A percentile compares a stretch with the other conserved stretches of the same genome.
phyloP scores from a whole-genome alignment of 2,888 invertebrate species.

The Tortrix viridana region DNA sequence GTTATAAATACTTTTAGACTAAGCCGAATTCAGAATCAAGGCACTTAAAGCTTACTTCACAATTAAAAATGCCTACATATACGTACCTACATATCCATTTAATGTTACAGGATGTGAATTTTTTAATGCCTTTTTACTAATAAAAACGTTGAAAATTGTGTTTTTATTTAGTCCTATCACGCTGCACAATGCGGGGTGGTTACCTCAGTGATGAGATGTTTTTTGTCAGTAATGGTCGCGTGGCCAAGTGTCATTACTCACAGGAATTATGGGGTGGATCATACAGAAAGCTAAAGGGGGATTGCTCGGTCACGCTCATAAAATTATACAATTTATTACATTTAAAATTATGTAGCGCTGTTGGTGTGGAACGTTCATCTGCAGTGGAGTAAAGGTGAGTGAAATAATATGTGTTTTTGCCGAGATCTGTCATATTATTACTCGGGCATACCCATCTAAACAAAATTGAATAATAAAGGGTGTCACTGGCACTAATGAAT shows the following conservation, averaged over 20 bases:
- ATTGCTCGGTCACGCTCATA: conserved; percentile 36
- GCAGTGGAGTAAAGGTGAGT: no score
- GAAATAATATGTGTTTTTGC: no score
- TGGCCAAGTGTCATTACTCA: conserved; percentile 61
- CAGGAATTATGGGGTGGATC: conserved; percentile 56
- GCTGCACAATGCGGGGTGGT: conserved; percentile 49
- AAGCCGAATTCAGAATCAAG: no score
- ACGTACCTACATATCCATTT: conserved; percentile 27
- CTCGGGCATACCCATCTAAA: no score
- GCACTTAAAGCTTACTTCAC: background rate
- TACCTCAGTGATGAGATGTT: conserved; percentile 48
- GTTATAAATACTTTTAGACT: no score
- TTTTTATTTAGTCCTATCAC: conserved; percentile 62
- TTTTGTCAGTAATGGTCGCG: conserved; percentile 56
- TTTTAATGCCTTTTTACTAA: conserved; percentile 62
- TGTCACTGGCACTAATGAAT: no score
- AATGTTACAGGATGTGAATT: conserved; percentile 39
- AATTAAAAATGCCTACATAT: conserved; percentile 2
- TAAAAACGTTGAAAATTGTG: conserved; percentile 65
- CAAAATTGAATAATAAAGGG: no score
- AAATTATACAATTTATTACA: conserved; percentile 34
- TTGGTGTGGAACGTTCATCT: background rate
- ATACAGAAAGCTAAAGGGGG: conserved; percentile 47
- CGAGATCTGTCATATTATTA: no score
- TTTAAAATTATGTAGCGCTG: conserved; percentile 36